These are phyloP conservation scores for Etia nguti DNA, from an alignment of 2,113 vertebrate species.

Conservation along the genomic window DNA sequence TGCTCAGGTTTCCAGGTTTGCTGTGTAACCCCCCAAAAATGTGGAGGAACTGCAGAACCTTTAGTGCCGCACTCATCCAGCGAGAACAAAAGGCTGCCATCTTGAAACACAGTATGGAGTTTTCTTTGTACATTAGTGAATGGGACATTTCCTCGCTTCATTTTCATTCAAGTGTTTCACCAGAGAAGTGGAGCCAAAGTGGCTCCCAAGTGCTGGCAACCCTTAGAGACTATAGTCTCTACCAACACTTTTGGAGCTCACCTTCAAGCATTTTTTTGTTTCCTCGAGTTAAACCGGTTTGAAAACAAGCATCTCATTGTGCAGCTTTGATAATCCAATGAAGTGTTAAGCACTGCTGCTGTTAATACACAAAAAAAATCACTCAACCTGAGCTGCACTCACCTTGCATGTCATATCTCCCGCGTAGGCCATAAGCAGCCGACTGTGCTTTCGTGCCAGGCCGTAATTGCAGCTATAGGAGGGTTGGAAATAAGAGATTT, in stretches of 20 bases:
- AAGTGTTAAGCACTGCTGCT: background rate
- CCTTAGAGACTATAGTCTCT: background rate
- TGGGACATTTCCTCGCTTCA: background rate
- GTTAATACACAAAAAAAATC: background rate
- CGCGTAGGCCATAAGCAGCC: constrained; percentile 41
- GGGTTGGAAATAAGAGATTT: constrained; percentile 71
- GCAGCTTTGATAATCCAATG: background rate
- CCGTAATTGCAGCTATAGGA: constrained; percentile 70
- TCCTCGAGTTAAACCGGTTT: background rate
- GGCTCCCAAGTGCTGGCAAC: background rate
- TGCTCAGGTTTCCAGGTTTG: background rate
- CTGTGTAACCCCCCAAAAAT: background rate
- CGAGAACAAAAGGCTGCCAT: background rate
- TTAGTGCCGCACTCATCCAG: background rate
- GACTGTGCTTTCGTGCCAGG: constrained; percentile 31
- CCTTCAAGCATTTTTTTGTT: background rate
- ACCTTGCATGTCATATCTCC: constrained; percentile 45
- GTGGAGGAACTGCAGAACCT: background rate
- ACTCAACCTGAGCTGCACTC: constrained; percentile 12
- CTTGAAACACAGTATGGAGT: background rate
- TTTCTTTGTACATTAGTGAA: background rate
- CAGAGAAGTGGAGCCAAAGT: background rate
- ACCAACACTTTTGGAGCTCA: background rate
- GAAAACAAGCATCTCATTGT: background rate
- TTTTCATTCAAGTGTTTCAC: background rate